Evolutionary conservation across 2,797 vertebrate genomes (phyloP).

Genomic region (Salarias fasciatus): DNA sequence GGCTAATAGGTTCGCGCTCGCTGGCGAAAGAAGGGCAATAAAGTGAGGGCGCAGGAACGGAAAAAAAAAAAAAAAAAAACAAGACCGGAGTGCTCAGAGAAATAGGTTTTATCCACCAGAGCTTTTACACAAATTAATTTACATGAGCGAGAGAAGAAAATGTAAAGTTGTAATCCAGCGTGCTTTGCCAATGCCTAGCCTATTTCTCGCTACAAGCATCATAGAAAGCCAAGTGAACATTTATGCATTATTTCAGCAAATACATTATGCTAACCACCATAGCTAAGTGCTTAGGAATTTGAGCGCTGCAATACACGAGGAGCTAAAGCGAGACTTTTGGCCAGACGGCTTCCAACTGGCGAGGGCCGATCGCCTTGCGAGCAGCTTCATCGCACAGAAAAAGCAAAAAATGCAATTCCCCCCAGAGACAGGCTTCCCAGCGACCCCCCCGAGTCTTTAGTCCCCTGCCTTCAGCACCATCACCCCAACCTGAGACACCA

Average conservation of each 20-base stretch:
- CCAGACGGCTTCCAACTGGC: conserved; percentile 30
- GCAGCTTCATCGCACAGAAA: conserved; percentile 35
- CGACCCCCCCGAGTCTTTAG: conserved; percentile 51
- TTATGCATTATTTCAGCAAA: conserved; percentile 70
- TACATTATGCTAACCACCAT: conserved; percentile 70
- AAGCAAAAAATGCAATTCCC: conserved; percentile 35
- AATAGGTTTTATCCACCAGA: conserved; percentile 71
- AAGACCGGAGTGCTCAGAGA: conserved; percentile 57
- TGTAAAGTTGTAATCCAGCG: conserved; percentile 69
- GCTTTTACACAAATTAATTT: conserved; percentile 79
- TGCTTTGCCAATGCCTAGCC: conserved; percentile 58
- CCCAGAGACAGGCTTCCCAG: conserved; percentile 44
- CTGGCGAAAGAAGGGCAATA: conserved; percentile 74
- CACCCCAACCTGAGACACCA: conserved; percentile 58
- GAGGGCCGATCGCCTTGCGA: conserved; percentile 33
- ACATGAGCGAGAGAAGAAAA: conserved; percentile 69
- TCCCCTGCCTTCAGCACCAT: conserved; percentile 65
- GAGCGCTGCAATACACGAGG: conserved; percentile 24
- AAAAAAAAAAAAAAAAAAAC: conserved; percentile 22
- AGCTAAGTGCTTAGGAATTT: conserved; percentile 68
- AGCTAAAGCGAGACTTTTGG: conserved; percentile 55
- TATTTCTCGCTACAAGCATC: conserved; percentile 63
- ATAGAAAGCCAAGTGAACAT: conserved; percentile 64
- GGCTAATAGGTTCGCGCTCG: conserved; percentile 68
- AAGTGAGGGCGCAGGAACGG: conserved; percentile 49